These are phyloP conservation scores for Protomyctophum bolini DNA, from an alignment of 2,113 vertebrate species.

Conservation along the genomic window DNA sequence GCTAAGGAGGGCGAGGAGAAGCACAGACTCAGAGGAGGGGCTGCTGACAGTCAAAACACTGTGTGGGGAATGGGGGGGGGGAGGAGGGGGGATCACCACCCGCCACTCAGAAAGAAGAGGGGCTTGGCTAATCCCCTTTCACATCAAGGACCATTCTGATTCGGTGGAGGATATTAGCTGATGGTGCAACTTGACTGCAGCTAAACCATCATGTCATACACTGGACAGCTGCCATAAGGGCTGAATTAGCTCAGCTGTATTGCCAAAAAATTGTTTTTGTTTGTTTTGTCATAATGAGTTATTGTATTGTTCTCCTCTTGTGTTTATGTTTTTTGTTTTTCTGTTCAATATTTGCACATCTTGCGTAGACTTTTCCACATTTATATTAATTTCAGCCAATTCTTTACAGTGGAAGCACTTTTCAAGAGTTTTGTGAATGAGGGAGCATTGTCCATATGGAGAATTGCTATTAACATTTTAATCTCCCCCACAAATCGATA, in stretches of 20 bases:
- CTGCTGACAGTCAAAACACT: conserved; percentile 64
- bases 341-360: conserved; percentile 4
- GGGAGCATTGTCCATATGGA: conserved; percentile 5
- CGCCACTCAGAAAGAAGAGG: conserved; percentile 57
- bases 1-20: conserved; percentile 42
- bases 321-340: neutral
- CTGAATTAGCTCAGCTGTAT: conserved; percentile 38
- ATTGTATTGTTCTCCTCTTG: neutral
- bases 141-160: conserved; percentile 49
- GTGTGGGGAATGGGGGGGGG: conserved; percentile 43
- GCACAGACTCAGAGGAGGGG: conserved; percentile 46
- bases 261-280: conserved; percentile 15
- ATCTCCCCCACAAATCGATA: conserved; percentile 57
- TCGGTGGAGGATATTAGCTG: conserved; percentile 51
- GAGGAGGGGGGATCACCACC: conserved; percentile 13
- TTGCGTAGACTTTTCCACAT: neutral
- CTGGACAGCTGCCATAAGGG: conserved; percentile 43
- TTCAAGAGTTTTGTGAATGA: conserved; percentile 23
- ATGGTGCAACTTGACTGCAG: conserved; percentile 31
- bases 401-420: neutral
- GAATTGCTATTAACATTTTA: conserved; percentile 75
- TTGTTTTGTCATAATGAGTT: neutral
- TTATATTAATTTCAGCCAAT: neutral
- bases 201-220: conserved; percentile 53
- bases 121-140: conserved; percentile 41